Conservation (phyloP, 64 coral and sea anemone genomes). For the Acropora tenuis region DNA sequence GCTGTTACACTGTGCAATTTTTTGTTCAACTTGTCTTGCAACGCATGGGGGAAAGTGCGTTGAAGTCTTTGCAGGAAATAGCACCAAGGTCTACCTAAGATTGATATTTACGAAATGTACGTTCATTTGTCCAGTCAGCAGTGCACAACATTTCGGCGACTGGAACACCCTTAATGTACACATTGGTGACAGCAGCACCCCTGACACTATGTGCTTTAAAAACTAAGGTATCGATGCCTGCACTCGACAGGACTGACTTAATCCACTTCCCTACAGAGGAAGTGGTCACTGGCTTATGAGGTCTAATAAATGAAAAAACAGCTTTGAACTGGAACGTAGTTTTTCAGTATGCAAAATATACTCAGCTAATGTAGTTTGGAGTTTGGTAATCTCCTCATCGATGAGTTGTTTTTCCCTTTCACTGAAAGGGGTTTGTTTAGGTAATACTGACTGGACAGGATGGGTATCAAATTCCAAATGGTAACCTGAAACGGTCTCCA, state of each 20-base stretch:
- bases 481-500: too few species aligned
- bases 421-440: too few species aligned
- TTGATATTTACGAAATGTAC: slow-evolving; percentile 4
- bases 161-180: neutral
- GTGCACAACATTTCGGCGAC: neutral
- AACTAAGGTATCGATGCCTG: too few species aligned
- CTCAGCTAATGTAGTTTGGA: slow-evolving; percentile 34
- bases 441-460: too few species aligned
- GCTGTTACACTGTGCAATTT: too few species aligned
- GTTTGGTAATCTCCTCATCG: too few species aligned
- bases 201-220: slow-evolving; percentile 14
- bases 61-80: too few species aligned
- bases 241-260: slow-evolving; percentile 1
- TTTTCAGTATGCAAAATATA: slow-evolving; percentile 8
- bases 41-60: too few species aligned
- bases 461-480: too few species aligned
- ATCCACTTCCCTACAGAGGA: neutral
- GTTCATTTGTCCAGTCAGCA: slow-evolving; percentile 9
- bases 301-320: slow-evolving; percentile 5
- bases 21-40: too few species aligned
- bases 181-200: neutral
- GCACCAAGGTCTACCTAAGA: too few species aligned
- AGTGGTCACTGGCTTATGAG: slow-evolving; percentile 3
- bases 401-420: too few species aligned
- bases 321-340: neutral